phyloP scores from a whole-genome alignment of 2,888 invertebrate species.

The Ennomos erosarius region DNA sequence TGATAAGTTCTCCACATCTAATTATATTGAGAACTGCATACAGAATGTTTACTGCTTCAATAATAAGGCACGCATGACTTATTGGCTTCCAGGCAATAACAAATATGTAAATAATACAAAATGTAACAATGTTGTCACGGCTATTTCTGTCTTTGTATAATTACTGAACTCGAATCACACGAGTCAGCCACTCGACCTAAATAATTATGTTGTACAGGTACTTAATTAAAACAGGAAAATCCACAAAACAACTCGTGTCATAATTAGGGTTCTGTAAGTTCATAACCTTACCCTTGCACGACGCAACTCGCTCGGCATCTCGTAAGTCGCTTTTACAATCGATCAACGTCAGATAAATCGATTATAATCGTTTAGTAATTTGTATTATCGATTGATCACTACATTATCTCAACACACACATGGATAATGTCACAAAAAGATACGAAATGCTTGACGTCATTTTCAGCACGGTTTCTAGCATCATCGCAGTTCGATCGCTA shows the following conservation, averaged over 20 bases:
- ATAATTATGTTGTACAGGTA: slow-evolving; percentile 20
- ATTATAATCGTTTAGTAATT: slow-evolving; percentile 43
- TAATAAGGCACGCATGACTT: too few relatives aligned
- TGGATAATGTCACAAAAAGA: neutral
- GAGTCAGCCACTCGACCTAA: slow-evolving; percentile 15
- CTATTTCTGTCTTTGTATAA: slow-evolving; percentile 17
- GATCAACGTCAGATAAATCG: slow-evolving; percentile 48
- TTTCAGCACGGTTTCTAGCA: slow-evolving; percentile 19
- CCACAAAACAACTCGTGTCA: slow-evolving; percentile 14
- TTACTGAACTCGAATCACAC: slow-evolving; percentile 6
- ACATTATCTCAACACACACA: slow-evolving; percentile 36
- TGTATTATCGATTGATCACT: slow-evolving; percentile 31
- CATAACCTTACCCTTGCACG: slow-evolving; percentile 62
- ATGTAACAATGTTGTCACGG: slow-evolving; percentile 12
- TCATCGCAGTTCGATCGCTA: neutral
- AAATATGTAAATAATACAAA: neutral
- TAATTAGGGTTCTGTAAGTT: slow-evolving; percentile 14
- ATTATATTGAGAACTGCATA: too few relatives aligned
- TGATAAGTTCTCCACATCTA: too few relatives aligned
- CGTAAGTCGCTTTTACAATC: slow-evolving; percentile 41
- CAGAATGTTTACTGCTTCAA: too few relatives aligned
- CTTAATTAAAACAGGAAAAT: slow-evolving; percentile 27
- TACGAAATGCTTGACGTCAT: slow-evolving; percentile 12
- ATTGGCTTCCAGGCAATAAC: too few relatives aligned
- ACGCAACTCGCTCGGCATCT: slow-evolving; percentile 66